A percentile compares a stretch with the other conserved stretches of the same genome.
phyloP scores from a whole-genome alignment of 2,113 vertebrate genomes.

The Leiothrix lutea region DNA sequence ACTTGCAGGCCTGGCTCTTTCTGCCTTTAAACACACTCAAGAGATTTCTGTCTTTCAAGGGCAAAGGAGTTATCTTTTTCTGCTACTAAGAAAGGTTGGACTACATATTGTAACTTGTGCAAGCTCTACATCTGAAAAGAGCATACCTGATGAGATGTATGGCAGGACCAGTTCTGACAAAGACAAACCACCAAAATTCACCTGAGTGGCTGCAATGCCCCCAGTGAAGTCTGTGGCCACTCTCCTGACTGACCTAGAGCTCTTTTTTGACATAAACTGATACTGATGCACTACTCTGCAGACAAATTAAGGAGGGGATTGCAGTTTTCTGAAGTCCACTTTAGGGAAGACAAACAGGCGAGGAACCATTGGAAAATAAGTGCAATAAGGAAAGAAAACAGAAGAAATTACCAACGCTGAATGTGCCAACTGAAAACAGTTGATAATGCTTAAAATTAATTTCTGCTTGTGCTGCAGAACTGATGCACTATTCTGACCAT shows the following conservation, averaged over 20 bases:
- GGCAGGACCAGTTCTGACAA: not conserved
- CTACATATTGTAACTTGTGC: not conserved
- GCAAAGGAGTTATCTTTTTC: not conserved
- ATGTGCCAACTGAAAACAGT: not conserved
- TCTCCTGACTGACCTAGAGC: not conserved
- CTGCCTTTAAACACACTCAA: constrained; percentile 16
- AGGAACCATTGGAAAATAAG: not conserved
- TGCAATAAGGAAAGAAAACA: not conserved
- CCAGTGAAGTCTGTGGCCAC: not conserved
- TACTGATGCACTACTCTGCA: not conserved
- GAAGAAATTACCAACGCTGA: not conserved
- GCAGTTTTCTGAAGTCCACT: not conserved
- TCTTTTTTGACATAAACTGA: not conserved
- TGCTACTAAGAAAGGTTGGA: not conserved
- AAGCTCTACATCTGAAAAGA: not conserved
- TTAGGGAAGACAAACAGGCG: not conserved
- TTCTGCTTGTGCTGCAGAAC: not conserved
- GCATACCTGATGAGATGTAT: not conserved
- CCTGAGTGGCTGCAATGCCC: not conserved
- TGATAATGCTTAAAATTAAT: not conserved
- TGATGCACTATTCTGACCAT: not conserved
- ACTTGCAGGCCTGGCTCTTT: constrained; percentile 23
- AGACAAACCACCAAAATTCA: not conserved
- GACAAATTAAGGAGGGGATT: not conserved
- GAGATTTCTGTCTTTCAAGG: not conserved